These are phyloP conservation scores for Ladona fulva DNA, from an alignment of 1,140 invertebrate genomes.

Conservation along the genomic window DNA sequence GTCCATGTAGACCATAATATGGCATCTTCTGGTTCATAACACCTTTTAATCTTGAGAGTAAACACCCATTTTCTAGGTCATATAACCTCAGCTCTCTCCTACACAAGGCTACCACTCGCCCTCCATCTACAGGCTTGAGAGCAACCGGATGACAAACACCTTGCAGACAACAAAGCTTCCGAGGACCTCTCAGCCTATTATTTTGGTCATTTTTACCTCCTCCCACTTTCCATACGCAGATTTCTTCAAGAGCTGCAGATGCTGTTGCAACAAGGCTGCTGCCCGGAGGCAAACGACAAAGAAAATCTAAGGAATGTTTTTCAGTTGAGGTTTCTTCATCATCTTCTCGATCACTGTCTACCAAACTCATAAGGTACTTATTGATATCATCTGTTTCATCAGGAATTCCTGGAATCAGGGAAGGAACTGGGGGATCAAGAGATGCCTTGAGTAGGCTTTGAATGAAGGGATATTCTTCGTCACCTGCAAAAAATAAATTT, in stretches of 20 bases:
- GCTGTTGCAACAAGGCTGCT: constrained; percentile 56
- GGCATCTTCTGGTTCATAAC: constrained; percentile 92
- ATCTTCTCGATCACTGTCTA: neutral
- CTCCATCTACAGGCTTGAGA: constrained; percentile 59
- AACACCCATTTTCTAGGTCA: constrained; percentile 62
- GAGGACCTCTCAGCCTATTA: constrained; percentile 12
- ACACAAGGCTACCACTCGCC: constrained; percentile 67
- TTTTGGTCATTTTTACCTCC: constrained; percentile 39
- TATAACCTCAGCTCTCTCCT: constrained; percentile 68
- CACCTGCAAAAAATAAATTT: constrained; percentile 13
- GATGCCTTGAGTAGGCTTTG: constrained; percentile 32
- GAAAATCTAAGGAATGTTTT: neutral
- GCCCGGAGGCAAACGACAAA: constrained; percentile 9
- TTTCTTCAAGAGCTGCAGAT: constrained; percentile 59
- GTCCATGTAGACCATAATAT: constrained; percentile 72
- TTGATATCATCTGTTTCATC: neutral
- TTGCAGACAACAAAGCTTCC: neutral
- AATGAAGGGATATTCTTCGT: constrained; percentile 31
- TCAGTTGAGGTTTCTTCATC: neutral
- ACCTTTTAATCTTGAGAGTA: constrained; percentile 51
- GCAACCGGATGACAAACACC: constrained; percentile 55
- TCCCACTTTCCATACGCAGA: constrained; percentile 66
- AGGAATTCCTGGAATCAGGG: constrained; percentile 22
- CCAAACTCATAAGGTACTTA: constrained; percentile 1
- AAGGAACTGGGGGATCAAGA: constrained; percentile 26